Conservation (phyloP, 2,888 invertebrate species). For the Sesamia inferens region DNA sequence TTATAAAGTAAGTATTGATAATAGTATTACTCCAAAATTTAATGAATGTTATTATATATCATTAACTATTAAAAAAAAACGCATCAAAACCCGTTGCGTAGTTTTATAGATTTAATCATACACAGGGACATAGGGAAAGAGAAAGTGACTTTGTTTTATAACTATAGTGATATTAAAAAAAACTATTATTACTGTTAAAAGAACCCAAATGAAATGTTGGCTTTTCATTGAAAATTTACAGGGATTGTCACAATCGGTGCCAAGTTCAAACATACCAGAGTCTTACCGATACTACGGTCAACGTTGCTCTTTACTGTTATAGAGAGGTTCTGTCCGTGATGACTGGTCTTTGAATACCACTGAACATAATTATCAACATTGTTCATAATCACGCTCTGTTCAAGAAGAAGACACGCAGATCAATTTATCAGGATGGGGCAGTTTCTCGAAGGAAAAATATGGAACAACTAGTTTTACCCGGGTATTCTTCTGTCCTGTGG, state of each 20-base stretch:
- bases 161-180: not conserved
- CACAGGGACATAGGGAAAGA: no score
- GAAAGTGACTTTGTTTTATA: no score
- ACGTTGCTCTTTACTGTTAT: conserved; percentile 68
- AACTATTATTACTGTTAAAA: not conserved
- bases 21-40: no score
- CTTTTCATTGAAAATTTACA: no score
- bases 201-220: not conserved
- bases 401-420: not conserved
- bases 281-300: conserved; percentile 51
- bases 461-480: no score
- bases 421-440: not conserved
- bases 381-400: not conserved
- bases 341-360: conserved; percentile 29
- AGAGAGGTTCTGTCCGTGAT: conserved; percentile 56
- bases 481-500: no score
- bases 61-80: no score
- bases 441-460: no score
- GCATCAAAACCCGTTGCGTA: no score
- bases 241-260: not conserved
- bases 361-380: conserved; percentile 23
- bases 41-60: no score
- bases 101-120: no score
- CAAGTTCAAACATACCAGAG: conserved; percentile 21
- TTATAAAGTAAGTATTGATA: no score